Evolutionary conservation across 2,797 vertebrate species (phyloP).

Genomic region (Gymnocypris eckloni): DNA sequence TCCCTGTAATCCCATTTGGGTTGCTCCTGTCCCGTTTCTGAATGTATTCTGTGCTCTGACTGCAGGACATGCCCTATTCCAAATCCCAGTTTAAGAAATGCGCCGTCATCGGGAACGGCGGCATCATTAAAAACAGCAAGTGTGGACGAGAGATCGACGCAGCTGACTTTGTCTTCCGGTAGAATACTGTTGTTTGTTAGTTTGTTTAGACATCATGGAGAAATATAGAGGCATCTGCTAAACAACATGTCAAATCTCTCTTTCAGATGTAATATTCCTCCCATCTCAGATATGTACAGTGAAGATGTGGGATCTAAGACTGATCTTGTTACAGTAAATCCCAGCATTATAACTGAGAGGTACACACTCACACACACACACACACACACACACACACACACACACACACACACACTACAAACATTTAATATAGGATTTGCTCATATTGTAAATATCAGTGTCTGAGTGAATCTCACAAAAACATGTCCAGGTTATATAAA

Average conservation of each 20-base stretch:
- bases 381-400: neutral
- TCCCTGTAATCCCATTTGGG: constrained; percentile 8
- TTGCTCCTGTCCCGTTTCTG: constrained; percentile 15
- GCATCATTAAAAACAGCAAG: constrained; percentile 95
- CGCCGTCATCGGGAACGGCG: constrained; percentile 96
- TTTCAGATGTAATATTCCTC: constrained; percentile 95
- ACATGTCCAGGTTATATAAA: neutral
- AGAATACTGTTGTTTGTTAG: constrained; percentile 52
- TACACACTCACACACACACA: constrained; percentile 64
- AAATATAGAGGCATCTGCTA: neutral
- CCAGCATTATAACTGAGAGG: constrained; percentile 98
- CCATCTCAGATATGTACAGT: constrained; percentile 91
- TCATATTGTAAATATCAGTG: neutral
- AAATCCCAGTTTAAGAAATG: constrained; percentile 98
- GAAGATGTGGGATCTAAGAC: constrained; percentile 95
- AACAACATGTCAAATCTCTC: constrained; percentile 48
- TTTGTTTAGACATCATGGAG: neutral
- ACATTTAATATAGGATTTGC: neutral
- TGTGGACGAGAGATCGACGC: constrained; percentile 95
- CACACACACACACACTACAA: neutral
- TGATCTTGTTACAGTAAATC: constrained; percentile 96
- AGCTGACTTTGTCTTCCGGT: constrained; percentile 97
- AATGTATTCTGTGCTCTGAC: constrained; percentile 14
- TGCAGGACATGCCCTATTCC: constrained; percentile 95
- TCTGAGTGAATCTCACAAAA: neutral